phyloP scores from a whole-genome alignment of 2,888 invertebrate genomes.

The Dioctria rufipes region DNA sequence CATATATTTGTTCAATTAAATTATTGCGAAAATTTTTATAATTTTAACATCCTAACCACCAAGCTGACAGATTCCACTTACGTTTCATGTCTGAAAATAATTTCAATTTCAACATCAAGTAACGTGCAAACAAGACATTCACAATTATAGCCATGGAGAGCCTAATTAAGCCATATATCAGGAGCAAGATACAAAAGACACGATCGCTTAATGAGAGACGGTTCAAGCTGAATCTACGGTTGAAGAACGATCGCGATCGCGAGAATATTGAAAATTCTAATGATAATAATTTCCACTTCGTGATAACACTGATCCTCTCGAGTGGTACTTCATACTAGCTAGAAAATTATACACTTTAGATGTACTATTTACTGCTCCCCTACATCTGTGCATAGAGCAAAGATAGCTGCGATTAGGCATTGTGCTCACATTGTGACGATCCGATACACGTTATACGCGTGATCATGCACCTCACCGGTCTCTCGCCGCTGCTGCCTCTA shows the following conservation, averaged over 20 bases:
- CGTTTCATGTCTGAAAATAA: conserved; percentile 37
- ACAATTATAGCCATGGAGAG: conserved; percentile 42
- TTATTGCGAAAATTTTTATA: conserved; percentile 34
- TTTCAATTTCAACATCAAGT: conserved; percentile 47
- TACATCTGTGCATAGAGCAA: conserved; percentile 32
- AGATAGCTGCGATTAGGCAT: conserved; percentile 46
- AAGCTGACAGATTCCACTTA: conserved; percentile 37
- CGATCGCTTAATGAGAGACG: conserved; percentile 46
- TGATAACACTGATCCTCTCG: conserved; percentile 53
- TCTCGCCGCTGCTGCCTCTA: conserved; percentile 24
- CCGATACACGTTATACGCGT: conserved; percentile 46
- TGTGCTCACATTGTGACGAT: conserved; percentile 38
- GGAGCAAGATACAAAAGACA: conserved; percentile 50
- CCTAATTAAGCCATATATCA: conserved; percentile 54
- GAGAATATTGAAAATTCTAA: conserved; percentile 53
- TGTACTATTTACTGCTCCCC: conserved; percentile 40
- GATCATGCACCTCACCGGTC: conserved; percentile 45
- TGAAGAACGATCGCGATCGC: conserved; percentile 34
- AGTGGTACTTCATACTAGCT: conserved; percentile 26
- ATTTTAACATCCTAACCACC: conserved; percentile 32
- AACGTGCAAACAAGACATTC: conserved; percentile 54
- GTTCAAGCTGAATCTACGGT: background rate
- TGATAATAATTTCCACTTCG: conserved; percentile 57
- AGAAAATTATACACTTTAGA: conserved; percentile 54
- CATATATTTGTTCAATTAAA: conserved; percentile 33